Base-by-base conservation (phyloP, 2,113 vertebrate species). In the Callocephalon fimbriatum region DNA sequence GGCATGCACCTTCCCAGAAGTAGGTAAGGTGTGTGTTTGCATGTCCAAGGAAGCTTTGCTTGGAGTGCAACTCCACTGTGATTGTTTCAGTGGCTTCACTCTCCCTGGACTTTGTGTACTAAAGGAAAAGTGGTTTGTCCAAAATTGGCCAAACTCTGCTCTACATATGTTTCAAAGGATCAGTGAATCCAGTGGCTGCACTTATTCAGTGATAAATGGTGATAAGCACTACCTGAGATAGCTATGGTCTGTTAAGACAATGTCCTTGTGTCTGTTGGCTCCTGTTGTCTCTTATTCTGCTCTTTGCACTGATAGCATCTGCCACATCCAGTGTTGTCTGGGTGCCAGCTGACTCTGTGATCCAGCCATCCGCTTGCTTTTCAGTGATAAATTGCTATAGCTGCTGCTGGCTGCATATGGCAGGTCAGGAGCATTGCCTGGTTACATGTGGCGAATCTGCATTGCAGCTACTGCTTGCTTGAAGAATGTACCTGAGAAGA, bases 281-380 rank as follows among this genome's bases (percentile, higher is more conserved):
- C 31, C 51, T 45, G 37, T 63, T 90, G 61, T n/a, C 74, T 65
- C 77, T 67, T 79, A 54, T 10, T 78, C 54, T 94, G 80, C 62
- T 75, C 59, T 66, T 66, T 63, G 72, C 54, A n/a, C 67, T 92
- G 92, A 35, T 80, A 91, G 82, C 72, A 94, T 88, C 45, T 95
- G 93, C 86, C 82, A 83, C 73, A 65, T 73, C n/a, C 66, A 47
- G 53, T 13, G 58, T 6, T 93, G 86, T 59, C 86, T 85, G 42
- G 5, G 47, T 74, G 66, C 91, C 82, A 96, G 83, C n/a, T 93
- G 74, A 61, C 65, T 0, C 0, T 2, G 2, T n/a, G 67, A 81
- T 53, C 42, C 50, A 16, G 80, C 79, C 45, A 2, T 40, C 40
- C 1, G 1, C 51, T 73, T 2, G 22, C 76, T 86, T 73, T 65